Evolutionary conservation across 2,888 invertebrate genomes (phyloP), one percentile per base, ranked within the genome.

Genomic region (Cyclophora albipunctata): DNA sequence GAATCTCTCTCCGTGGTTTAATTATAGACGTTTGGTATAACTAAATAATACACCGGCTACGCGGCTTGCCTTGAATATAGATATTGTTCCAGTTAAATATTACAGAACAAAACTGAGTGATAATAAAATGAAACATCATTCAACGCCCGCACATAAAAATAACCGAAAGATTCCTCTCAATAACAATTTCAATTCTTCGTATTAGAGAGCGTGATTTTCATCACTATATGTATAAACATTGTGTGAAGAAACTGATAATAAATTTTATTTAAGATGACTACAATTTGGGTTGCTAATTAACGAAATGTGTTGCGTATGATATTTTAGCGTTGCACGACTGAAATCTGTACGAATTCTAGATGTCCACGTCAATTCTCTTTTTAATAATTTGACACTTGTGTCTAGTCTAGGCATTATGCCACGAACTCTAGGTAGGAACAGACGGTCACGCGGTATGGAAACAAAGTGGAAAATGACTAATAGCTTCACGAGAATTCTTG

Each of bases 21-120:
- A 83, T 79, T 83, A 84, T 86, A 86, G 83, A 52, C 69, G 69
- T 68, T 76, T 78, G 84, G 81, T 81, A 80, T 78, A 78, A 81
- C 76, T 74, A 77, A 75, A 79, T 79, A 73, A 78, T 78, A 75
- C 76, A 77, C 75, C 67, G 74, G 73, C 70, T 71, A 66, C 67
- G 71, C 60, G 66, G 75, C 67, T 70, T 69, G 70, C 75, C 75
- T 75, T 77, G 75, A 78, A 75, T 66, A 67, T 64, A 64, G 66
- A 77, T 78, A 74, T 71, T 68, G 69, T 63, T 69, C 65, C 68
- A 66, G 64, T 69, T 70, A 55, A 47, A 56, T 58, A 51, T 49
- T 55, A 60, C 57, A 50, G 46, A 44, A 37, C 50, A 57, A 53
- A 46, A 50, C 55, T 55, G 46, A 52, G 53, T 37, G 37, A 37